Conservation (phyloP, 2,113 vertebrate genomes). For the Prochilodus magdalenae region DNA sequence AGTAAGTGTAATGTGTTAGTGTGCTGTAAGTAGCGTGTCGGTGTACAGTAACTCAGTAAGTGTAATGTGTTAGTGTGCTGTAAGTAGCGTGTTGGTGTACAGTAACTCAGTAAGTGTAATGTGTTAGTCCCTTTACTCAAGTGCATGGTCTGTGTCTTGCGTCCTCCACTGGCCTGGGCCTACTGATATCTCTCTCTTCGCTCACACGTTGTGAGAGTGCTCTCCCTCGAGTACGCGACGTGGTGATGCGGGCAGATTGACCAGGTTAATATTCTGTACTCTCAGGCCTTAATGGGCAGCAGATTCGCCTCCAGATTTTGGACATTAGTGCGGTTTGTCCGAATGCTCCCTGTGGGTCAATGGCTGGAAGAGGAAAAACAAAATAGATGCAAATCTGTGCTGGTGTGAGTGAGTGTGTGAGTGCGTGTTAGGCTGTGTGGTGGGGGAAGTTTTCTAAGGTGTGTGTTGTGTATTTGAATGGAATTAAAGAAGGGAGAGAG, state of each 20-base stretch:
- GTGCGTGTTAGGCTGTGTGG: neutral
- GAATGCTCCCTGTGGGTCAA: constrained; percentile 41
- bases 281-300: constrained; percentile 51
- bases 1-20: too few species aligned
- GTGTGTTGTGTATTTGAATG: constrained; percentile 16
- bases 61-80: too few species aligned
- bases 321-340: constrained; percentile 50
- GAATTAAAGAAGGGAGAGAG: constrained; percentile 36
- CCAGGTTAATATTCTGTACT: constrained; percentile 60
- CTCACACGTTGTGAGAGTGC: neutral
- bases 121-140: too few species aligned
- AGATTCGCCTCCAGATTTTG: constrained; percentile 46
- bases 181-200: neutral
- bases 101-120: too few species aligned
- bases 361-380: constrained; percentile 32
- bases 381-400: constrained; percentile 40
- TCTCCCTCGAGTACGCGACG: constrained; percentile 40
- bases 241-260: constrained; percentile 46
- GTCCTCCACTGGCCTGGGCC: neutral
- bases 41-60: too few species aligned
- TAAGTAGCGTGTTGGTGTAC: too few species aligned
- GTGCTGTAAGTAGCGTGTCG: too few species aligned
- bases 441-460: too few species aligned
- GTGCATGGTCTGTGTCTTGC: too few species aligned
- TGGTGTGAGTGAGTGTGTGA: neutral